phyloP scores from a whole-genome alignment of 2,888 invertebrate species.

The Caenorhabditis sp. region DNA sequence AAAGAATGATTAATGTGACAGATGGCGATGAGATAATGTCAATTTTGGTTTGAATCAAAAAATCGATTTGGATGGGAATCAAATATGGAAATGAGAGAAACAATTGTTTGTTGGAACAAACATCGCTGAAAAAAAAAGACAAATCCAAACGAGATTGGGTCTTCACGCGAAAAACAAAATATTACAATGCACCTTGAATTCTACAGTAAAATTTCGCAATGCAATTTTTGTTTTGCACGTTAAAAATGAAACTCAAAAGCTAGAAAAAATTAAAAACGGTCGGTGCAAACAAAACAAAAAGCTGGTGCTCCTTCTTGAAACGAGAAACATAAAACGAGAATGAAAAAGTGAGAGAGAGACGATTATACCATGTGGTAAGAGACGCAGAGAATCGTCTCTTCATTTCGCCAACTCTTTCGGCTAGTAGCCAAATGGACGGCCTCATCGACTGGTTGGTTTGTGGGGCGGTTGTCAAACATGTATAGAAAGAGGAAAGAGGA shows the following conservation, averaged over 20 bases:
- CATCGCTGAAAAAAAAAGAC: neutral
- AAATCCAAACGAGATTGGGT: neutral
- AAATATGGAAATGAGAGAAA: neutral
- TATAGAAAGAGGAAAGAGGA: conserved; percentile 10
- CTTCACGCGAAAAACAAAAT: neutral
- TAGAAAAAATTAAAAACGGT: neutral
- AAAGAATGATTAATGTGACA: conserved; percentile 2
- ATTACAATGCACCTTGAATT: neutral
- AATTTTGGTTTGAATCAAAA: neutral
- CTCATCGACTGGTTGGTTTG: conserved; percentile 4
- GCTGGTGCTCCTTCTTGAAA: neutral
- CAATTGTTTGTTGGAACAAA: neutral
- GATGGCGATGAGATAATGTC: neutral
- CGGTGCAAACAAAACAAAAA: neutral
- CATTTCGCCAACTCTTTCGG: conserved; percentile 4
- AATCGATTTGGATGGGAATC: too few relatives aligned
- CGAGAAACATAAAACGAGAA: conserved; percentile 8
- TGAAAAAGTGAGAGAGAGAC: conserved; percentile 3
- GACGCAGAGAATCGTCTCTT: conserved; percentile 17
- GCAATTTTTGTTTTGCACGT: neutral
- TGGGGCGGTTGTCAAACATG: conserved; percentile 5
- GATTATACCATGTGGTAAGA: neutral
- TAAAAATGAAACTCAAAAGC: neutral
- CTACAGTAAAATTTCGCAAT: neutral
- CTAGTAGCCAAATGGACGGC: conserved; percentile 13